phyloP scores from a whole-genome alignment of 2,113 vertebrate species.

The Coptodon bakossiorum region DNA sequence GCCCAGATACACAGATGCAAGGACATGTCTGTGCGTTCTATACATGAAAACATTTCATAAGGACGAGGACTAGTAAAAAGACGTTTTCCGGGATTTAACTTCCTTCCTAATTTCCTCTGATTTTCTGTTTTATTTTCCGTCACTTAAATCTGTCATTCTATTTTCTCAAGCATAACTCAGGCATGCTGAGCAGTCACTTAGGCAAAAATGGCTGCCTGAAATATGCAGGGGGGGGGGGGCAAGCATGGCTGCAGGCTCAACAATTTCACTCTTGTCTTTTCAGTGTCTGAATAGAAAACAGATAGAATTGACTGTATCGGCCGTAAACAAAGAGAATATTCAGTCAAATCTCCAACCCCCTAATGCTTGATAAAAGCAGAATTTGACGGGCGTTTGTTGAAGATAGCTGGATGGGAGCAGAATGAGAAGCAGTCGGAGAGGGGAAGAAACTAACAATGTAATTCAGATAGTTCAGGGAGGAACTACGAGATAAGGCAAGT shows the following conservation, averaged over 20 bases:
- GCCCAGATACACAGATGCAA: neutral
- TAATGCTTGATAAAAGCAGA: slow-evolving; percentile 29
- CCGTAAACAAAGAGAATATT: slow-evolving; percentile 10
- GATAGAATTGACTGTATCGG: slow-evolving; percentile 18
- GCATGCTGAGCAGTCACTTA: slow-evolving; percentile 35
- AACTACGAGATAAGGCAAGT: neutral
- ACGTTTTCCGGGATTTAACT: neutral
- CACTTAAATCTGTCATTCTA: neutral
- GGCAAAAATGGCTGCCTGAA: slow-evolving; percentile 17
- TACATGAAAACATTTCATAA: neutral
- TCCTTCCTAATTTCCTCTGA: neutral
- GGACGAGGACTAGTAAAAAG: neutral
- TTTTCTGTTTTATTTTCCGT: neutral
- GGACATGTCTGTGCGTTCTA: too few relatives aligned
- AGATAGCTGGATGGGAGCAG: slow-evolving; percentile 2
- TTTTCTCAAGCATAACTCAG: neutral
- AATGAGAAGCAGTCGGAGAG: neutral
- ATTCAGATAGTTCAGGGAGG: slow-evolving; percentile 19
- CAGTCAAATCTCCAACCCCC: neutral
- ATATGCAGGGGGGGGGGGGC: neutral
- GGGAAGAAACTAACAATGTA: neutral
- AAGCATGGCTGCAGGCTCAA: slow-evolving; percentile 14
- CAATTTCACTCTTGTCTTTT: slow-evolving; percentile 35
- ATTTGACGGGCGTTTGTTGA: slow-evolving; percentile 16
- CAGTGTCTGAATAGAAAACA: slow-evolving; percentile 26